Percentiles rank a stretch among this genome's conserved stretches.
phyloP scores from a whole-genome alignment of 2,797 vertebrate genomes.

The Silurus lanzhouensis region DNA sequence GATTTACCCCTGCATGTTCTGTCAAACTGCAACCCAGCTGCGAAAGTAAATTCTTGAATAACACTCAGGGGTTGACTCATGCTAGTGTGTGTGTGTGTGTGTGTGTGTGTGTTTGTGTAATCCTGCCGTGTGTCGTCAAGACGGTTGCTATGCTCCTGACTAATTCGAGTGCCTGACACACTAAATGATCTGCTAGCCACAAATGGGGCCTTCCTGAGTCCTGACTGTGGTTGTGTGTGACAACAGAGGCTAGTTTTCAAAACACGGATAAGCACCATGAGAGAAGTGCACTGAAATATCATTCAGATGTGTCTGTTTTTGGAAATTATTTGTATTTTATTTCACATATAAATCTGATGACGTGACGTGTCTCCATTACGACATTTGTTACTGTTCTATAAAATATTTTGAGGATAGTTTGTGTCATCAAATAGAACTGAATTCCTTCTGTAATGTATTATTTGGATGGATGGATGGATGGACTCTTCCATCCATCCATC shows the following conservation, averaged over 20 bases:
- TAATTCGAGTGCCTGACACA: slow-evolving; percentile 23
- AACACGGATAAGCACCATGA: not conserved
- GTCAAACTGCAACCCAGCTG: not conserved
- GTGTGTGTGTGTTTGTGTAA: slow-evolving; percentile 1
- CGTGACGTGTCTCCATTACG: no score
- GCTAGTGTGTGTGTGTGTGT: not conserved
- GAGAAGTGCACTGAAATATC: not conserved
- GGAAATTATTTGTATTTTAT: not conserved
- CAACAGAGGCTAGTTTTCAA: not conserved
- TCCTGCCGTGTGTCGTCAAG: slow-evolving; percentile 20
- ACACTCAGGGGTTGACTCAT: slow-evolving; percentile 10
- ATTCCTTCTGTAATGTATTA: not conserved
- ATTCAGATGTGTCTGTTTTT: not conserved
- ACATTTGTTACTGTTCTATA: not conserved
- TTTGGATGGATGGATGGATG: no score
- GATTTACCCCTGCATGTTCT: not conserved
- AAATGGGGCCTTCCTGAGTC: not conserved
- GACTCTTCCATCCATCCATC: not conserved
- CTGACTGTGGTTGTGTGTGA: not conserved
- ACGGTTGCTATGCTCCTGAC: slow-evolving; percentile 43
- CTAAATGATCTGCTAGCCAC: slow-evolving; percentile 24
- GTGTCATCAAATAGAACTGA: not conserved
- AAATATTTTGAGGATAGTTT: not conserved
- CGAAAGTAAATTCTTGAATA: not conserved
- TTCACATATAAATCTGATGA: not conserved